Percentiles rank a stretch among this genome's conserved stretches.
phyloP scores from a whole-genome alignment of 2,888 invertebrate genomes.

The Sympetrum striolatum region DNA sequence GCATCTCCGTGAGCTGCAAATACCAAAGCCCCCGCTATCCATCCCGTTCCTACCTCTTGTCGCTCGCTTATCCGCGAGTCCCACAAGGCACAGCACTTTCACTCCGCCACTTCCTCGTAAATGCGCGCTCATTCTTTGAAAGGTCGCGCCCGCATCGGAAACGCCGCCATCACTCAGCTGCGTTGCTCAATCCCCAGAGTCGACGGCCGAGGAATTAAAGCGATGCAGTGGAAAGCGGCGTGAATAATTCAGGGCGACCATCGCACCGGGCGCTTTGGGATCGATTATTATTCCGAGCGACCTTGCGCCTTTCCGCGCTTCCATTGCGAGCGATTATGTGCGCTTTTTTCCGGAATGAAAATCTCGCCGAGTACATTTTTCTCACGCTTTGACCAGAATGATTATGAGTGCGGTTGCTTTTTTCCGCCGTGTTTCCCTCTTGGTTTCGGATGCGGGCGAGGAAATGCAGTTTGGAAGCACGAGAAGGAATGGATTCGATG shows the following conservation, averaged over 20 bases:
- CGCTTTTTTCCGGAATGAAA: too few species aligned
- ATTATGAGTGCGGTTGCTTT: too few species aligned
- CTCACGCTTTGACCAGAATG: too few species aligned
- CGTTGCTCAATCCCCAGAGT: conserved; percentile 14
- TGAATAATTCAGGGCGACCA: background rate
- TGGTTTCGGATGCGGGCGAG: too few species aligned
- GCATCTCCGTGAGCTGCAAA: background rate
- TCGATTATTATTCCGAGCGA: background rate
- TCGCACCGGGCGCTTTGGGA: background rate
- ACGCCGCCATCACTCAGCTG: background rate
- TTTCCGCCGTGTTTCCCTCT: too few species aligned
- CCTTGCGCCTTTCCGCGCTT: background rate
- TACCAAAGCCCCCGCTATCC: background rate
- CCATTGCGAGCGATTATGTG: too few species aligned
- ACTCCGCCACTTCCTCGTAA: conserved; percentile 24
- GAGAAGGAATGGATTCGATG: too few species aligned
- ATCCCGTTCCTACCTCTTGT: background rate
- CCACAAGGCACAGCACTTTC: conserved; percentile 9
- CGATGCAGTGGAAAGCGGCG: background rate
- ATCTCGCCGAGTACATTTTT: too few species aligned
- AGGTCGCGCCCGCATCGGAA: conserved; percentile 36
- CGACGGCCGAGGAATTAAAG: conserved; percentile 11
- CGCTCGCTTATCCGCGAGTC: background rate
- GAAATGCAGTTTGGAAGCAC: too few species aligned
- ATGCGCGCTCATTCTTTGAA: conserved; percentile 32